Percentiles rank a stretch among this genome's conserved stretches.
phyloP scores from a whole-genome alignment of 2,113 vertebrate species.

The Prunella himalayana region DNA sequence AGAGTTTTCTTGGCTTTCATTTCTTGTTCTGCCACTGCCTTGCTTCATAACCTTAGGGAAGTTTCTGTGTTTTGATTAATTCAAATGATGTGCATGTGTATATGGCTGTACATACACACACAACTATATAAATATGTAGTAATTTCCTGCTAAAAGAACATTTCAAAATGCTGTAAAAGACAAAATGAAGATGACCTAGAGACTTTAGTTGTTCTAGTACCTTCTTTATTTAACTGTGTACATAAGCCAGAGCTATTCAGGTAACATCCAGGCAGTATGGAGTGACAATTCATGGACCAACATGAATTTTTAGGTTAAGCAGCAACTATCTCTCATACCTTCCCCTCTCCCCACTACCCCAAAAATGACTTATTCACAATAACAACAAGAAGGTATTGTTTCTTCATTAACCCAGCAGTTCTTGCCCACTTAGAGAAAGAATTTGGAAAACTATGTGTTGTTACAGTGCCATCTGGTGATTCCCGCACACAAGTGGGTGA shows the following conservation, averaged over 20 bases:
- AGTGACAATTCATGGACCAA: neutral
- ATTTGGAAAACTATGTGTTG: neutral
- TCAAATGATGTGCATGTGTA: neutral
- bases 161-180: neutral
- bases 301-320: neutral
- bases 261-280: neutral
- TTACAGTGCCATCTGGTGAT: slow-evolving; percentile 62
- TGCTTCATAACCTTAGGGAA: neutral
- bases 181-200: neutral
- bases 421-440: neutral
- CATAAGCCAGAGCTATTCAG: neutral
- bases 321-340: neutral
- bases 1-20: slow-evolving; percentile 31
- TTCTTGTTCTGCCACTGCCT: slow-evolving; percentile 26
- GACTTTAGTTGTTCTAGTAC: accelerated
- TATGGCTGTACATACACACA: neutral
- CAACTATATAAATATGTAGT: neutral
- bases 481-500: neutral
- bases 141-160: neutral
- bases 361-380: neutral
- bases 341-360: neutral
- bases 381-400: neutral
- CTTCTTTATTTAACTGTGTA: neutral
- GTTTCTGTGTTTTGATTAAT: neutral
- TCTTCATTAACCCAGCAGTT: neutral